Evolutionary conservation across 2,113 vertebrate species (phyloP), one percentile per base, ranked within the genome.

Genomic region (Dasypus novemcinctus): DNA sequence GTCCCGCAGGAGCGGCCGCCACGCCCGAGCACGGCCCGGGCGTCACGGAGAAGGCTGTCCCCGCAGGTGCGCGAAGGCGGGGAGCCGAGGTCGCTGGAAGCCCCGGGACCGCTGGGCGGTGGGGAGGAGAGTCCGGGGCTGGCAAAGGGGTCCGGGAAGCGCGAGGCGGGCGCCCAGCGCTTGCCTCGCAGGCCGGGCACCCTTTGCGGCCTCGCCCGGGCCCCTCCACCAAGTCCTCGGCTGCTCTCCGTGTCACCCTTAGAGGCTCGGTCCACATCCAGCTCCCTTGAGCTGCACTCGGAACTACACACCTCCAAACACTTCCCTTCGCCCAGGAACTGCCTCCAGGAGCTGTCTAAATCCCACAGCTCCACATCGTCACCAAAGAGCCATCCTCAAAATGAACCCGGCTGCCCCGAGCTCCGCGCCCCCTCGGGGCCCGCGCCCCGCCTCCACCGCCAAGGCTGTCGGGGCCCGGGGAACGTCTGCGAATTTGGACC

Each of bases 191-290:
- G 27, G 80, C 25, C 1, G 36, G 38, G 41, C 27, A 9, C 41
- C 23, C 29, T 52, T 68, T 15, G 2, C 12, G 0, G 38, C 38
- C 54, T 84, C 0, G 21, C 15, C 33, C 2, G 1, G 11, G 17
- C 21, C 20, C 9, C 10, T 49, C 4, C 8, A 27, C 2, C 0
- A 2, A 29, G 36, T 25, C 63, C n/a, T 38, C 2, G 1, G 38
- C 85, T 43, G 43, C 52, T 92, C 31, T 41, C 0, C 0, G 4
- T 0, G 41, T 52, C 43, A 23, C 52, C 33, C 64, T 78, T 49
- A 6, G 36, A 66, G 1, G 1, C 61, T 38, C 8, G 0, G 7
- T 33, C 71, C 12, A 14, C 17, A 27, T 7, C 6, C 33, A 41
- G 63, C 14, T 43, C 13, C 20, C 54, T 20, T 1, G 43, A 71